Percentiles rank a stretch among this genome's conserved stretches.
phyloP scores from a whole-genome alignment of 2,113 vertebrate species.

The Cinclus cinclus region DNA sequence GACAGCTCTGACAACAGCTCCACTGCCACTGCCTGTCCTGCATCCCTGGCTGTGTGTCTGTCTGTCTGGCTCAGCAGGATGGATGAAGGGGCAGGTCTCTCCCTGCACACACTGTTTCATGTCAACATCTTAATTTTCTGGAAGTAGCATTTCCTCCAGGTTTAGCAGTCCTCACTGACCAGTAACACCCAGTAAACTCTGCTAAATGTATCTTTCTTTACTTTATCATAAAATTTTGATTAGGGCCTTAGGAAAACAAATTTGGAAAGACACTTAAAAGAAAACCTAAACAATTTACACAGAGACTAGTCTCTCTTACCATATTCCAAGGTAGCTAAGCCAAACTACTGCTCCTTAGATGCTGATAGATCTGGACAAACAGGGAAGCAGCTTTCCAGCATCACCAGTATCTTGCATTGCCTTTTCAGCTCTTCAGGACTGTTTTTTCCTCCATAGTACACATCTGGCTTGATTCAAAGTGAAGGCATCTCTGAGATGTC shows the following conservation, averaged over 20 bases:
- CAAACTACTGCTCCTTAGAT: background rate
- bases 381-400: background rate
- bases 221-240: background rate
- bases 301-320: background rate
- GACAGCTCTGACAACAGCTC: background rate
- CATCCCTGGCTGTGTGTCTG: background rate
- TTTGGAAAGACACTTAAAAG: background rate
- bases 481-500: background rate
- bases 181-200: background rate
- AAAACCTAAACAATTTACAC: background rate
- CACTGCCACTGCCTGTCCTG: background rate
- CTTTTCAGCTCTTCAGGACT: background rate
- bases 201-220: background rate
- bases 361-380: background rate
- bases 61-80: background rate
- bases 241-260: background rate
- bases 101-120: background rate
- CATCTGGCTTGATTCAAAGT: background rate
- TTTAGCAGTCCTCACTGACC: accelerated
- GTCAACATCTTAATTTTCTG: background rate
- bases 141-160: background rate
- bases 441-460: background rate
- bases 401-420: background rate
- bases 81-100: background rate
- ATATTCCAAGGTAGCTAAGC: background rate